Percentiles rank a stretch among this genome's conserved stretches.
Conservation (phyloP, 1,140 invertebrate genomes). For the Drosophila subobscura region DNA sequence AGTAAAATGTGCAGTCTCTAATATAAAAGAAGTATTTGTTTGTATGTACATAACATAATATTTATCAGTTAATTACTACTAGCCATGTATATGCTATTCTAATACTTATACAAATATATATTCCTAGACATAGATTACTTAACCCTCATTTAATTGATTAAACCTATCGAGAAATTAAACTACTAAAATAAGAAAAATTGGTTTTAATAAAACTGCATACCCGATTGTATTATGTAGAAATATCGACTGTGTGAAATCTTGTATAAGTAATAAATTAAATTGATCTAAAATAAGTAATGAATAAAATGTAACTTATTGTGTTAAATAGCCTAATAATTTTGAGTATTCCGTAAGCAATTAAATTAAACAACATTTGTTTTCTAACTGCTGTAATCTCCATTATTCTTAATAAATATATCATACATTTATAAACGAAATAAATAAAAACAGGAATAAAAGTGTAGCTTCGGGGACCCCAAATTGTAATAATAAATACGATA, state of each 20-base stretch:
- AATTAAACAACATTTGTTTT: slow-evolving; percentile 43
- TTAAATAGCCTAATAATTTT: slow-evolving; percentile 60
- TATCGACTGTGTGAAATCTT: slow-evolving; percentile 62
- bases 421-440: slow-evolving; percentile 45
- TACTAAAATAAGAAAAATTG: slow-evolving; percentile 50
- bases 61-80: slow-evolving; percentile 41
- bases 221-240: slow-evolving; percentile 59
- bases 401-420: slow-evolving; percentile 53
- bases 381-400: slow-evolving; percentile 53
- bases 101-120: no score
- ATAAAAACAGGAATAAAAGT: slow-evolving; percentile 35
- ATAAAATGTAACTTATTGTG: slow-evolving; percentile 37
- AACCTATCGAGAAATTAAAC: slow-evolving; percentile 40
- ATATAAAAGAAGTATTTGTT: slow-evolving; percentile 12
- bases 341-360: slow-evolving; percentile 41
- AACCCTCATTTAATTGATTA: slow-evolving; percentile 1
- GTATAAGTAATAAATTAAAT: slow-evolving; percentile 67
- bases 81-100: background rate
- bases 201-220: slow-evolving; percentile 55
- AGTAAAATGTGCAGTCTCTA: slow-evolving; percentile 42
- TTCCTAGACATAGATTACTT: no score
- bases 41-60: slow-evolving; percentile 68
- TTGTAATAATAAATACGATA: no score
- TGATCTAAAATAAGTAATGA: slow-evolving; percentile 48
- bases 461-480: slow-evolving; percentile 1